Conservation (phyloP, 2,888 invertebrate genomes). For the Nomada flava region DNA sequence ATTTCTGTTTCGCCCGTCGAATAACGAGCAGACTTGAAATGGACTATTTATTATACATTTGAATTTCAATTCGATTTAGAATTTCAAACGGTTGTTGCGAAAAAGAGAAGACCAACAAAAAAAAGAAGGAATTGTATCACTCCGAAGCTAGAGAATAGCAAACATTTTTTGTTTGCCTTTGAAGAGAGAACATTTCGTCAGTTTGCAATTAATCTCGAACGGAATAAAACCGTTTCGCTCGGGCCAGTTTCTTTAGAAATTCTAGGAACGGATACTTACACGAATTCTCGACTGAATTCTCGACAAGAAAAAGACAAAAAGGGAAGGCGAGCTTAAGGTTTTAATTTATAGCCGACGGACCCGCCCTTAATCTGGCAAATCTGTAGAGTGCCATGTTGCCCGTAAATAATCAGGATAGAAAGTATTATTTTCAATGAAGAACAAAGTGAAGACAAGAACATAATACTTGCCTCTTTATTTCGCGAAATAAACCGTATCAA, state of each 20-base stretch:
- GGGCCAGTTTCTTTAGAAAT: constrained; percentile 20
- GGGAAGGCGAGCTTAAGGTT: constrained; percentile 64
- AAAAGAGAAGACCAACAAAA: background rate
- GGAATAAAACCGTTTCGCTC: constrained; percentile 38
- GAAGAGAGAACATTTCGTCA: constrained; percentile 27
- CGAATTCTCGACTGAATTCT: constrained; percentile 56
- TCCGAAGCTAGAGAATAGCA: background rate
- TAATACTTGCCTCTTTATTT: constrained; percentile 59
- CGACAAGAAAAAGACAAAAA: constrained; percentile 34
- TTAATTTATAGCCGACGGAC: constrained; percentile 69
- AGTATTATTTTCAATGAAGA: constrained; percentile 67
- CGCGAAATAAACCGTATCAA: constrained; percentile 50
- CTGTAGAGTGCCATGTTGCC: constrained; percentile 71
- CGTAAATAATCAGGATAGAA: constrained; percentile 67
- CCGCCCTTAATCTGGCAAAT: constrained; percentile 73
- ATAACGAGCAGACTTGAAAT: background rate
- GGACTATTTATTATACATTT: background rate
- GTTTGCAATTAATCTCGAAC: constrained; percentile 39
- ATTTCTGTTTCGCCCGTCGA: background rate
- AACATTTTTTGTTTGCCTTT: background rate
- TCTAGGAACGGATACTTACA: constrained; percentile 58
- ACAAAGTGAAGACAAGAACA: constrained; percentile 66
- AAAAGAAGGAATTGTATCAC: background rate
- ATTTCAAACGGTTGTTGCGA: background rate
- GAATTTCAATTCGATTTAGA: background rate